phyloP scores from a whole-genome alignment of 1,140 invertebrate species.

The Drosophila fuyamai region DNA sequence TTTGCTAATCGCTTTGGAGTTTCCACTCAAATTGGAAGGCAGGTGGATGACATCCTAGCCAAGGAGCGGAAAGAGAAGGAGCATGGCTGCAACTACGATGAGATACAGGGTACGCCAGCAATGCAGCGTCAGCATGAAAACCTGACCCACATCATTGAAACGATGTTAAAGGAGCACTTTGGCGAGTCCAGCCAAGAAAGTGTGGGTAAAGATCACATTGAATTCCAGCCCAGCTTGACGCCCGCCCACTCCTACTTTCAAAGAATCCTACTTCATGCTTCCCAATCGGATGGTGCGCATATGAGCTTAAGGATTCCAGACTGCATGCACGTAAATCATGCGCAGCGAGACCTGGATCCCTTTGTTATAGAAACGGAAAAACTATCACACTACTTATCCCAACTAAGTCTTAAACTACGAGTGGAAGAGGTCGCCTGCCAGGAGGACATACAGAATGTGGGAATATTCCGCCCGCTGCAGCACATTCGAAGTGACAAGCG shows the following conservation, averaged over 20 bases:
- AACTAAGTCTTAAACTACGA: conserved; percentile 16
- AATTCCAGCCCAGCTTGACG: conserved; percentile 69
- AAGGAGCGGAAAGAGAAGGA: conserved; percentile 62
- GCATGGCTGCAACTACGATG: conserved; percentile 27
- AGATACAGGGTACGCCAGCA: conserved; percentile 21
- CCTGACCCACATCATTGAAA: conserved; percentile 58
- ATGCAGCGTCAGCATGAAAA: conserved; percentile 58
- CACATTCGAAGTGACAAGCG: not conserved
- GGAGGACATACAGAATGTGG: conserved; percentile 38
- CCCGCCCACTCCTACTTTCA: conserved; percentile 76
- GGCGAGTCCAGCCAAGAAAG: conserved; percentile 34
- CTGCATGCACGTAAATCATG: conserved; percentile 66
- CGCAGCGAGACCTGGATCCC: conserved; percentile 55
- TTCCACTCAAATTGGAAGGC: conserved; percentile 18
- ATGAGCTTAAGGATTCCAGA: conserved; percentile 53
- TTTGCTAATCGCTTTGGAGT: conserved; percentile 79
- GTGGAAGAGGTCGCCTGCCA: conserved; percentile 49
- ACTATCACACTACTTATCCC: conserved; percentile 36
- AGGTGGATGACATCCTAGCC: conserved; percentile 54
- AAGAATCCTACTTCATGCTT: conserved; percentile 50
- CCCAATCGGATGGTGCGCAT: conserved; percentile 12
- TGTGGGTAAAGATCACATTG: conserved; percentile 41
- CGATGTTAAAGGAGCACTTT: conserved; percentile 46
- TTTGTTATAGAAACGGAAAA: conserved; percentile 49
- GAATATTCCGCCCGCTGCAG: conserved; percentile 42